A percentile compares a stretch with the other conserved stretches of the same genome.
Conservation (phyloP, 1,140 invertebrate species). For the Scylla paramamosain region DNA sequence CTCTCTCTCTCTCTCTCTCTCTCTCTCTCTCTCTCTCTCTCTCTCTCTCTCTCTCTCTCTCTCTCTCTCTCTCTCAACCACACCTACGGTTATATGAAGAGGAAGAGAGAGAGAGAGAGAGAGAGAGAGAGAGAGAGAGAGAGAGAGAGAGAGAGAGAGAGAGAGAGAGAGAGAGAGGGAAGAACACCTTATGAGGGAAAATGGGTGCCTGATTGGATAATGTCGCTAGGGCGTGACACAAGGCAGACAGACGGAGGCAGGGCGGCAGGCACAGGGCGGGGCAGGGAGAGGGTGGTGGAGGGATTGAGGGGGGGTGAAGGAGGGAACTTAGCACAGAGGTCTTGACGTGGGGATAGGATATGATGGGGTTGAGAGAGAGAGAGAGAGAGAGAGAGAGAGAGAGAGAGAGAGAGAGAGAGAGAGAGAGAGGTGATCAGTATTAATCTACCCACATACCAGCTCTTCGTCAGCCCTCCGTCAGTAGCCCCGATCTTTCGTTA, state of each 20-base stretch:
- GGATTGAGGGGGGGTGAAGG: neutral
- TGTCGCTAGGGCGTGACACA: neutral
- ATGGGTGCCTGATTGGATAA: neutral
- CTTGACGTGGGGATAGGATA: too few relatives aligned
- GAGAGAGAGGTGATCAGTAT: neutral
- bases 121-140: too few relatives aligned
- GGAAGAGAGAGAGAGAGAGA: too few relatives aligned
- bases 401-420: slow-evolving; percentile 17
- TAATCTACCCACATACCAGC: too few relatives aligned
- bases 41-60: neutral
- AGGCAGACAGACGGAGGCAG: neutral
- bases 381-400: too few relatives aligned
- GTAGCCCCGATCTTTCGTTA: too few relatives aligned
- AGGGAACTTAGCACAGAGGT: neutral
- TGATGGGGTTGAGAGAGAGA: too few relatives aligned
- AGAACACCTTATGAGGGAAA: neutral
- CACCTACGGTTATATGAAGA: too few relatives aligned
- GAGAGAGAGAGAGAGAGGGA: too few relatives aligned
- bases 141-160: too few relatives aligned
- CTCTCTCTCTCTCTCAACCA: neutral
- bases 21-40: neutral
- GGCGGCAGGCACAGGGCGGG: neutral
- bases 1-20: neutral
- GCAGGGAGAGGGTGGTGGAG: neutral
- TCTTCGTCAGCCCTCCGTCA: too few relatives aligned